Evolutionary conservation across 2,113 vertebrate species (phyloP), one percentile per base, ranked within the genome.

Genomic region (Pogona vitticeps): DNA sequence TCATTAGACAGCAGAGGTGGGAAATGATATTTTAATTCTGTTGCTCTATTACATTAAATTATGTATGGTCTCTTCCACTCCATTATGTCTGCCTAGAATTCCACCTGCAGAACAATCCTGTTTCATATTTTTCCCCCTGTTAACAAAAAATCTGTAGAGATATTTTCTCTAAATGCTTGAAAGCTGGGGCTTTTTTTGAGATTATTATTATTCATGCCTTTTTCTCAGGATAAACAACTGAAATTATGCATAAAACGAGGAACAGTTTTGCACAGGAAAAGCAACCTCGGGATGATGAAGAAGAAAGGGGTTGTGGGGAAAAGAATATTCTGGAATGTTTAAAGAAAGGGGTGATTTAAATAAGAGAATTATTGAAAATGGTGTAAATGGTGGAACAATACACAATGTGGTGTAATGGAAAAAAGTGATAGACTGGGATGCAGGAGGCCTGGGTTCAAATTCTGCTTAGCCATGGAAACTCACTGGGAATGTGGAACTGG

Each of bases 31-130:
- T 91, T 95, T 93, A 86, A 92, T 93, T 94, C 89, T 1, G 38
- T 91, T 76, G 70, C 76, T 93, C 89, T 88, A 78, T 91, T 92
- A 82, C 77, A n/a, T 93, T 91, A 88, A 94, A 93, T 94, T 90
- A 93, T 84, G 73, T 88, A 91, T 89, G 81, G 88, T 87, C 18
- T 56, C 28, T 87, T 84, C 63, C 78, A 81, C 28, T 38, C 79
- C 92, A 90, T 88, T 90, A 92, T 88, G 88, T 93, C 91, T 85
- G 87, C 87, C 78, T 88, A 77, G 85, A 91, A 84, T 52, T 89
- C 92, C 92, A 88, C 92, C 88, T 67, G 79, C 86, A 88, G 88
- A 87, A 88, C 6, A 28, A 9, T 40, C 82, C 65, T 86, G n/a
- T 38, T 90, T 88, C 92, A 91, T 71, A 58, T 81, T 79, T 95